Conservation (phyloP, 2,113 vertebrate genomes). For the Myotis brandtii region DNA sequence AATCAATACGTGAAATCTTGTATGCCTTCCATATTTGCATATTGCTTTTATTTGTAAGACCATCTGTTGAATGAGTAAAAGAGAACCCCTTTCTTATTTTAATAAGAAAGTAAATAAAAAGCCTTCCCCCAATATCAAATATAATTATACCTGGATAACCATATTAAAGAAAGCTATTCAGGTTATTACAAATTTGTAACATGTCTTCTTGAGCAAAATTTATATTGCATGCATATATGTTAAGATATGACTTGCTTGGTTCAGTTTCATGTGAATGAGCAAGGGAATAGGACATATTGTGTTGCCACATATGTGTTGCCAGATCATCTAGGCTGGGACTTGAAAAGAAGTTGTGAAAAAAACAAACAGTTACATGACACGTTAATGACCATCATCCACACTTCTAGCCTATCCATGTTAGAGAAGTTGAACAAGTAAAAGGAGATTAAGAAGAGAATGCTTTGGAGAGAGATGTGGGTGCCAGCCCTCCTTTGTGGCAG, state of each 20-base stretch:
- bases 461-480: background rate
- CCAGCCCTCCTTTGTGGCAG: background rate
- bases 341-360: background rate
- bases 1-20: background rate
- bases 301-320: background rate
- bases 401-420: background rate
- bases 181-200: background rate
- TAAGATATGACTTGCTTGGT: background rate
- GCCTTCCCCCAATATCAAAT: background rate
- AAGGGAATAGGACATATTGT: background rate
- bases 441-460: background rate
- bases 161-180: background rate
- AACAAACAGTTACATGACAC: background rate
- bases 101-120: slow-evolving; percentile 3
- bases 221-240: background rate
- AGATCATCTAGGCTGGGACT: background rate
- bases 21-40: background rate
- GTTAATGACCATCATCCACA: background rate
- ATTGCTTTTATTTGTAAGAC: background rate
- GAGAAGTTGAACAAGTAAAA: background rate
- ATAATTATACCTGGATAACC: background rate
- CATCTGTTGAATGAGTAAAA: background rate
- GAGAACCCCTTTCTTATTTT: background rate
- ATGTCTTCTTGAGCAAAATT: background rate
- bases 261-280: background rate